Percentiles rank a stretch among this genome's conserved stretches.
Evolutionary conservation across 2,888 invertebrate species (phyloP).

Genomic region (Epirrhoe alternata): DNA sequence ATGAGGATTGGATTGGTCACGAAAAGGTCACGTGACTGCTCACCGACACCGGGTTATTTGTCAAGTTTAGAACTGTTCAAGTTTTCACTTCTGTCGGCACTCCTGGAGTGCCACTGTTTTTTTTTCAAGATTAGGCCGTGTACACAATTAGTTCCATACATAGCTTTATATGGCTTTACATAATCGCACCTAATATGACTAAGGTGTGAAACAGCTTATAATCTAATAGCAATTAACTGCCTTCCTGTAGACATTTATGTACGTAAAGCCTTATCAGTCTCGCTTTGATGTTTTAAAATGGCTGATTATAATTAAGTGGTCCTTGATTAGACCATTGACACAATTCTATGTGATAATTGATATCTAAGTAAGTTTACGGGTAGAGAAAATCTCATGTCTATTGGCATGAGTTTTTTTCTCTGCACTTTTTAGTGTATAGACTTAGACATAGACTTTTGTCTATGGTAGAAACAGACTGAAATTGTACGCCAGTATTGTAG

Average conservation of each 20-base stretch:
- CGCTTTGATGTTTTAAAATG: constrained; percentile 8
- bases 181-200: constrained; percentile 32
- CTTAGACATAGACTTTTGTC: no score
- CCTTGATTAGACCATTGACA: constrained; percentile 10
- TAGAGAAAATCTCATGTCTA: no score
- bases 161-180: constrained; percentile 33
- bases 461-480: no score
- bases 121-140: not conserved
- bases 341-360: constrained; percentile 1
- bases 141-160: not conserved
- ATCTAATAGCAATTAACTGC: constrained; percentile 32
- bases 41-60: no score
- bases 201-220: constrained; percentile 36
- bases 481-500: no score
- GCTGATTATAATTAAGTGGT: constrained; percentile 15
- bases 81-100: no score
- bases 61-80: no score
- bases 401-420: no score
- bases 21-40: no score
- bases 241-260: constrained; percentile 34
- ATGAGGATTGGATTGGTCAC: no score
- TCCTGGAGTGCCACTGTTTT: not conserved
- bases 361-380: no score
- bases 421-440: no score
- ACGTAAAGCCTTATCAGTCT: constrained; percentile 24